Base-by-base conservation (phyloP, 2,797 vertebrate genomes). In the Eremophila alpestris region DNA sequence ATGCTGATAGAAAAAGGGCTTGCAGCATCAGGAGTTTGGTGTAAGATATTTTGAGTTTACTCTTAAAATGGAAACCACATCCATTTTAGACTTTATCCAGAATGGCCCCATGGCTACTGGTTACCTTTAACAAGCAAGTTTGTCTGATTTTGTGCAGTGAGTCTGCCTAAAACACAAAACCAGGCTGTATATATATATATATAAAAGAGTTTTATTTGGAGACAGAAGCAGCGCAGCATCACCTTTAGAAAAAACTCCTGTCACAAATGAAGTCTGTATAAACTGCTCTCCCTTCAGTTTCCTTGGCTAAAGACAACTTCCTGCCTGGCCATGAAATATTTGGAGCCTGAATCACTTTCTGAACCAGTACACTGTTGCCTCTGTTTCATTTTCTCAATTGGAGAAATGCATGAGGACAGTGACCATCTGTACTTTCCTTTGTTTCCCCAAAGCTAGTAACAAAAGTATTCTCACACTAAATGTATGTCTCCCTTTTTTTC, bases 131-230 rank as follows among this genome's bases (percentile, higher is more conserved):
- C 29, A 54, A 18, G 13, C 6, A 83, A 38, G 4, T 60, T 77
- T 54, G 26, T 43, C 24, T 69, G 38, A 62, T 75, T 87, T 68
- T 75, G 8, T 92, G 11, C 30, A 34, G 30, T 17, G n/a, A 63
- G 6, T 75, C 41, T 68, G 13, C 38, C 55, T 79, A 45, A 74
- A 87, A 54, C 62, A 70, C 9, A 76, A 52, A 49, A 62, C 4
- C 0, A 1, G 7, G 2, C 21, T 62, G 5, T 30, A 30, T 32
- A 34, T 23, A 32, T 18, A 32, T 18, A 41, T 13, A 41, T 41
- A 41, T 41, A 49, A 4, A 29, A 2, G 2, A 27, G 9, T 69
- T 65, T 45, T 69, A 29, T 90, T 65, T 87, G 62, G 16, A 74
- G 45, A 43, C 13, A 58, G 56, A 77, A 69, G 59, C 6, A 65